Base-by-base conservation (phyloP, 2,113 vertebrate genomes). In the Harpagus bidentatus region DNA sequence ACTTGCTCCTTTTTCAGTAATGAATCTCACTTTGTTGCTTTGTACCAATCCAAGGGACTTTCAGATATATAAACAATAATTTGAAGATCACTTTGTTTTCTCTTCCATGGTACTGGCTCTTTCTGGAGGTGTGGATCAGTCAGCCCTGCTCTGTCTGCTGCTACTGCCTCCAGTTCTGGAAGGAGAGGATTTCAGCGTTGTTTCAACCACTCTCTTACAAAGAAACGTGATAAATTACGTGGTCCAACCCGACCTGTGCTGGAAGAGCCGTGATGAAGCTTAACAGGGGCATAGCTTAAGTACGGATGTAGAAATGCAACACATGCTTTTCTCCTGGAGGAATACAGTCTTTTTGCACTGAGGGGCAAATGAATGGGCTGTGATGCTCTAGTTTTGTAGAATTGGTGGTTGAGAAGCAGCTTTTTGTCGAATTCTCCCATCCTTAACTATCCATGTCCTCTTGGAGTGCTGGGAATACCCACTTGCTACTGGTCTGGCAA, bases 1-100 rank as follows among this genome's bases (percentile, higher is more conserved):
- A 6, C 40, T 31, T 85, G 83, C 55, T 93, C 86, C 93, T 89
- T 97, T 95, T 97, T 91, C 95, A 96, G 95, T 77, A 4, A 91
- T 38, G 92, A 91, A 77, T 67, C 61, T 6, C 1, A 13, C 58
- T 45, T 7, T 16, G 72, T 19, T 45, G 58, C 87, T 91, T 8
- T 12, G 1, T 45, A 6, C 87, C 29, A 70, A 6, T 65, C 93
- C 36, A 0, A 58, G 93, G 61, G 70, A 86, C 76, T 74, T 83
- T 36, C 53, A 21, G 9, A 29, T 56, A 0, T 63, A 34, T 81
- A 87, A 95, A 94, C 80, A 80, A 43, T 21, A 74, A 13, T 13
- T 31, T 29, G 66, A 82, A 82, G 40, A 71, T 87, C 48, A 6
- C 40, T 93, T 58, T 31, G 25, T 66, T 62, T 70, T 61, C 91